Evolutionary conservation across 30 jellyfish, hydroid and myxozoan species (phyloP), one percentile per base, ranked within the genome.

Genomic region (Chironex yamaguchii): DNA sequence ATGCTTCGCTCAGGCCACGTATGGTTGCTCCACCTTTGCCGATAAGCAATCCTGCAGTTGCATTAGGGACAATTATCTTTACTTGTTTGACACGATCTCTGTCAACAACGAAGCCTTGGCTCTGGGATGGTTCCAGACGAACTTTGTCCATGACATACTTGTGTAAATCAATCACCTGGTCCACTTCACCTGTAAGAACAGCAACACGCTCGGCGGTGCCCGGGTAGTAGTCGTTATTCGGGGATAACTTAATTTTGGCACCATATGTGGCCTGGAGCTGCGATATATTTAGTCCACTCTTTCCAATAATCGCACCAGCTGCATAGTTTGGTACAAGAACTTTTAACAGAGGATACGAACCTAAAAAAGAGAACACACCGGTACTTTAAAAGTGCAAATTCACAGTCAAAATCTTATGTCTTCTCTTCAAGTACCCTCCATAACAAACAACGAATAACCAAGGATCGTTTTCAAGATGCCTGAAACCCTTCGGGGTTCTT

Each of bases 261-360:
- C 99, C 99, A 81, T 71, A 89, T 0, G 96, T 77, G 30, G 88
- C 24, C 85, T 95, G 99, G 25, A 95, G 84, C 71, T 95, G 98
- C 23, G 81, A 67, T 3, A 95, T 89, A 67, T 95, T 95, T 33
- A 86, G 89, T 0, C 99, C 99, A 9, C 96, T 92, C 85, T 89
- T 89, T 2, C 99, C 99, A 71, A 95, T 95, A 11, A 95, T 85
- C 11, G 99, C 99, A 2, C 99, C 99, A 17, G 99, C 99, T 33
- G 99, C 99, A 85, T 81, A 95, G 58, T 95, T 95, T 34, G 99
- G 99, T 27, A 95, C 87, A 14, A 95, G 77, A 1, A 95, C 67
- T 66, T 95, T 95, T 81, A 95, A 79, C 82, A 95, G 67, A 2
- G 99, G 99, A 42, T 42, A 42, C 13, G 58, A 42, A 42, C 58